Percentiles rank a stretch among this genome's conserved stretches.
Evolutionary conservation across 2,888 invertebrate species (phyloP).

Genomic region (Spodoptera picta): DNA sequence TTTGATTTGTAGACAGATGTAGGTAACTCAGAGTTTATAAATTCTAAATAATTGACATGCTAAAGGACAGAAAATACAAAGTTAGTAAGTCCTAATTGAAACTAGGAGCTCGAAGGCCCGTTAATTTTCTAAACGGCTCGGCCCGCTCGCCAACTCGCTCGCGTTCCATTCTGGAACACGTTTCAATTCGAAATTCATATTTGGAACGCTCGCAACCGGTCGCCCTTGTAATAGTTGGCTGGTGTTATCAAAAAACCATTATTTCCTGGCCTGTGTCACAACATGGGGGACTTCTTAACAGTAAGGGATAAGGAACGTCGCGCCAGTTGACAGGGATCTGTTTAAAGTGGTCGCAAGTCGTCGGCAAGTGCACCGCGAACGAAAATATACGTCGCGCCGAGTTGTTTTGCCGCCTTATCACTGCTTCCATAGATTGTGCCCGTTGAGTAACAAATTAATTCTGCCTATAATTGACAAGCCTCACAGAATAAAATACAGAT

Average conservation of each 20-base stretch:
- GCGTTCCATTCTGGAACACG: constrained; percentile 80
- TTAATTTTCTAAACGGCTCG: constrained; percentile 60
- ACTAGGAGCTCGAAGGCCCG: constrained; percentile 42
- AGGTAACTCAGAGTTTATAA: no score
- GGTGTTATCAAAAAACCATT: constrained; percentile 84
- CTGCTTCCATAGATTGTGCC: constrained; percentile 75
- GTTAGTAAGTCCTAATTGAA: constrained; percentile 23
- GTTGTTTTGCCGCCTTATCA: constrained; percentile 89
- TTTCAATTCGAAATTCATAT: constrained; percentile 85
- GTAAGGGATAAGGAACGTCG: constrained; percentile 57
- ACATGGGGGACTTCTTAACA: constrained; percentile 59
- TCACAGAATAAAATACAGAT: constrained; percentile 20
- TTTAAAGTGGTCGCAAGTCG: constrained; percentile 74
- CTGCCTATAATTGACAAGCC: constrained; percentile 46
- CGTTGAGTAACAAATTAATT: constrained; percentile 13
- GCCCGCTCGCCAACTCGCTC: constrained; percentile 59
- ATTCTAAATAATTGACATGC: neutral
- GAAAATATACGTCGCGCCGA: constrained; percentile 87
- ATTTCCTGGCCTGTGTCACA: constrained; percentile 70
- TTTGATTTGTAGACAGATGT: no score
- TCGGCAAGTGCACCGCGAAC: constrained; percentile 88
- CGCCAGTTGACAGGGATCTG: constrained; percentile 72
- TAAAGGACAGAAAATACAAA: constrained; percentile 3
- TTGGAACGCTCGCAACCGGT: constrained; percentile 86
- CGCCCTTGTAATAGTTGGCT: constrained; percentile 89